phyloP scores from a whole-genome alignment of 1,140 invertebrate species.

The Drosophila truncata region DNA sequence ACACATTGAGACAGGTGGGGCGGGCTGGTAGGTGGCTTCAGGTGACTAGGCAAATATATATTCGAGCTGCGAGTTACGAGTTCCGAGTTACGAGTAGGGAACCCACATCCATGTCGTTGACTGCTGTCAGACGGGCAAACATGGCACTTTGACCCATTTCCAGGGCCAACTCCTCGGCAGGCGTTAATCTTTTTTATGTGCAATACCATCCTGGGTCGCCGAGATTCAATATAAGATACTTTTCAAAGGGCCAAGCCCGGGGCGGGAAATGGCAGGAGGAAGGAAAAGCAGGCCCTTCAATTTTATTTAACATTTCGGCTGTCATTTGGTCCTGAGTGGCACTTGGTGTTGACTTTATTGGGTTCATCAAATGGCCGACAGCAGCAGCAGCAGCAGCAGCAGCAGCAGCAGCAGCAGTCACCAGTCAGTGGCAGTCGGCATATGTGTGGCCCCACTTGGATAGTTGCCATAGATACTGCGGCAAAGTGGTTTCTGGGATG shows the following conservation, averaged over 20 bases:
- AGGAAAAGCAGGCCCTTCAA: conserved; percentile 52
- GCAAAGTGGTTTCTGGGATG: conserved; percentile 17
- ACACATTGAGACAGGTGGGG: conserved; percentile 17
- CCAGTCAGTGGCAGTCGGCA: conserved; percentile 48
- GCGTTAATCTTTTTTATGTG: conserved; percentile 74
- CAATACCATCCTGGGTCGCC: conserved; percentile 51
- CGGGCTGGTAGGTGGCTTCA: background rate
- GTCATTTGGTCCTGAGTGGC: conserved; percentile 69
- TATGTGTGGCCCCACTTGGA: conserved; percentile 61
- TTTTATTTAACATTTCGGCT: conserved; percentile 77
- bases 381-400: conserved; percentile 28
- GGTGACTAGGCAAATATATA: conserved; percentile 28
- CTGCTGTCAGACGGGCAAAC: conserved; percentile 51
- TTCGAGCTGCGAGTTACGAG: conserved; percentile 7
- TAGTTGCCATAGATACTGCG: conserved; percentile 58
- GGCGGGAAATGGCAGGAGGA: conserved; percentile 18
- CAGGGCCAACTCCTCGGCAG: conserved; percentile 32
- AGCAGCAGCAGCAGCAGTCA: conserved; percentile 5
- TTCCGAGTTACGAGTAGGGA: conserved; percentile 1
- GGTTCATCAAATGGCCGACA: conserved; percentile 75
- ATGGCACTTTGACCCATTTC: conserved; percentile 65
- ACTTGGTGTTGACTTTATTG: conserved; percentile 72
- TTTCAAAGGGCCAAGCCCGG: conserved; percentile 29
- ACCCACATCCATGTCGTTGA: conserved; percentile 52
- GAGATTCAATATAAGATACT: conserved; percentile 79